Evolutionary conservation across 2,797 vertebrate species (phyloP), one percentile per base, ranked within the genome.

Genomic region (Siniperca obscura): DNA sequence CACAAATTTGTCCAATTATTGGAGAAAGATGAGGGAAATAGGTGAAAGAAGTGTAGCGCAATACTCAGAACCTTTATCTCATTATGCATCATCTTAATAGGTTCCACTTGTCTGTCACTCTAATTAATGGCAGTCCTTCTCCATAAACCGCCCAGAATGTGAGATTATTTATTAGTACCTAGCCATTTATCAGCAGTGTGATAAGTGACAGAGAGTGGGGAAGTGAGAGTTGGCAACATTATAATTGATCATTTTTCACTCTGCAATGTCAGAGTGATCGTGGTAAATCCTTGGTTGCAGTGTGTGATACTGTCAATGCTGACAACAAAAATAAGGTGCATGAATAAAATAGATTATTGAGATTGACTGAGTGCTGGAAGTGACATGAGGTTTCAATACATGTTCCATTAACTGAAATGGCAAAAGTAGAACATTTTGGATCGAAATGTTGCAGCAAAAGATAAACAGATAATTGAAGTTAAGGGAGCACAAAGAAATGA

Each of bases 211-310:
- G 82, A 84, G 65, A 84, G 83, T 81, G 74, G 53, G 72, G 65
- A 89, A 81, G 87, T 88, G 69, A 84, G 82, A 88, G 76, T 85
- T 90, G 86, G 86, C 78, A 89, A 91, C 85, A 93, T 91, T 89
- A 89, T 93, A 92, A 95, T 93, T 94, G 89, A 93, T 92, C 73
- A 92, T 93, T 90, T 90, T 93, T 94, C 91, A 92, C 84, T 92
- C 78, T 57, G 60, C 77, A 76, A 80, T 86, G 90, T 92, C 89
- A 88, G 81, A 75, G 83, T 82, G 84, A 90, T 90, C 72, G 87
- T 89, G 85, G 80, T 86, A 86, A 90, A 89, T 85, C 82, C 86
- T 87, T 70, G 68, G 83, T 81, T 86, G 81, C 75, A 69, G 85
- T 53, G 70, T 73, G 78, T 80, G 83, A 86, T 81, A 83, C 89